phyloP scores from a whole-genome alignment of 2,797 vertebrate species.

The Pangasius macronema region DNA sequence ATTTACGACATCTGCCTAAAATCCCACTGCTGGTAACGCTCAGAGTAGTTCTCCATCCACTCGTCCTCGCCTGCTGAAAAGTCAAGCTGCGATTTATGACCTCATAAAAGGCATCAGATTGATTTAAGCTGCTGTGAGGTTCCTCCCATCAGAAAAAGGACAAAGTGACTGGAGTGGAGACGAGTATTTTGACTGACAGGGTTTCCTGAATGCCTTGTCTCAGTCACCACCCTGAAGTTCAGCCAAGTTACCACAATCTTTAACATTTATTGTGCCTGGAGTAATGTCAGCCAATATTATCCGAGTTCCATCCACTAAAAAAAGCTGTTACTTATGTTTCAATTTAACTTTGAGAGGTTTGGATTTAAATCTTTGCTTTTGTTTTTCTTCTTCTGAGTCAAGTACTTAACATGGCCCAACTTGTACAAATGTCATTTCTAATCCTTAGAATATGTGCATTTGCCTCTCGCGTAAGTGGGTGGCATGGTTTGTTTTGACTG shows the following conservation, averaged over 20 bases:
- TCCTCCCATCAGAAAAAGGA: constrained; percentile 39
- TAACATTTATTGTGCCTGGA: neutral
- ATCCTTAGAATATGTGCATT: neutral
- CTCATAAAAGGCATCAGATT: constrained; percentile 70
- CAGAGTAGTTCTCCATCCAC: constrained; percentile 58
- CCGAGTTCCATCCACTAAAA: neutral
- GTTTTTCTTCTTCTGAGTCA: neutral
- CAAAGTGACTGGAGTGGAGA: constrained; percentile 36
- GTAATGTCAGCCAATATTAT: neutral
- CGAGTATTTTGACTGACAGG: constrained; percentile 43
- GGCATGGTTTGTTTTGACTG: constrained; percentile 18
- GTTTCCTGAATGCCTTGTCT: constrained; percentile 11
- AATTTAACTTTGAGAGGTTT: neutral
- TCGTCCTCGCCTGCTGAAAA: constrained; percentile 61
- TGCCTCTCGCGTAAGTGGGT: neutral
- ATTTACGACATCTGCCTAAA: constrained; percentile 66
- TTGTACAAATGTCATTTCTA: constrained; percentile 3
- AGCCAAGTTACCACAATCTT: neutral
- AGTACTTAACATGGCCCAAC: neutral
- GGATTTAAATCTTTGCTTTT: neutral
- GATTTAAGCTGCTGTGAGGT: constrained; percentile 67
- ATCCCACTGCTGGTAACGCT: constrained; percentile 60
- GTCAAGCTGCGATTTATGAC: constrained; percentile 69
- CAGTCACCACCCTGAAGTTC: constrained; percentile 12
- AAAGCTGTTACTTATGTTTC: neutral